Evolutionary conservation across 2,888 invertebrate species (phyloP).

Genomic region (Apamea sordens): DNA sequence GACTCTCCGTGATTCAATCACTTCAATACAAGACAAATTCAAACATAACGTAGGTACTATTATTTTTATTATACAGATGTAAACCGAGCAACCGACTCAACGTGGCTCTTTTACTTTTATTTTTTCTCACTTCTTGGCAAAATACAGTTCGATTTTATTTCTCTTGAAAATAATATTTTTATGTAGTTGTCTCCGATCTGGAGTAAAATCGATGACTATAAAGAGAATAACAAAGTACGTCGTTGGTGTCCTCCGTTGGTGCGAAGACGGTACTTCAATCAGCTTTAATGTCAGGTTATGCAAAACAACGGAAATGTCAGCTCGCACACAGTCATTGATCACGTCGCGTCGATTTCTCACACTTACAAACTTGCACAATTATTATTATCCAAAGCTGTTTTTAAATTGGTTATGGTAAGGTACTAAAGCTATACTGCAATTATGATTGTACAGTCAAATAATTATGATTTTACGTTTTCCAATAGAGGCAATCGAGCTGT

Average conservation of each 20-base stretch:
- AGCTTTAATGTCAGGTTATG: slow-evolving; percentile 81
- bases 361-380: slow-evolving; percentile 67
- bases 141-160: slow-evolving; percentile 52
- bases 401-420: slow-evolving; percentile 34
- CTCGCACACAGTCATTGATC: slow-evolving; percentile 68
- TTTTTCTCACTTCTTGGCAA: slow-evolving; percentile 40
- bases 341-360: slow-evolving; percentile 68
- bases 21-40: slow-evolving; percentile 26
- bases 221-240: slow-evolving; percentile 49
- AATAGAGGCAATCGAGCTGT: slow-evolving; percentile 17
- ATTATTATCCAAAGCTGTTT: slow-evolving; percentile 58
- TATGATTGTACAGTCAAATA: slow-evolving; percentile 15
- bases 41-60: slow-evolving; percentile 30
- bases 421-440: slow-evolving; percentile 15
- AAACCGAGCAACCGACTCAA: slow-evolving; percentile 44
- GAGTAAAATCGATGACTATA: slow-evolving; percentile 54
- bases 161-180: slow-evolving; percentile 56
- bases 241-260: slow-evolving; percentile 68
- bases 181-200: slow-evolving; percentile 38
- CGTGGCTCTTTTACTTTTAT: slow-evolving; percentile 49
- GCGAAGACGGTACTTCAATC: slow-evolving; percentile 76
- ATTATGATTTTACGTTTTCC: slow-evolving; percentile 39
- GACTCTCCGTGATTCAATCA: slow-evolving; percentile 35
- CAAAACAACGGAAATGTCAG: slow-evolving; percentile 82
- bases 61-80: slow-evolving; percentile 34